Percentiles rank a stretch among this genome's conserved stretches.
phyloP scores from a whole-genome alignment of 2,888 invertebrate genomes.

The Zelleria hepariella region DNA sequence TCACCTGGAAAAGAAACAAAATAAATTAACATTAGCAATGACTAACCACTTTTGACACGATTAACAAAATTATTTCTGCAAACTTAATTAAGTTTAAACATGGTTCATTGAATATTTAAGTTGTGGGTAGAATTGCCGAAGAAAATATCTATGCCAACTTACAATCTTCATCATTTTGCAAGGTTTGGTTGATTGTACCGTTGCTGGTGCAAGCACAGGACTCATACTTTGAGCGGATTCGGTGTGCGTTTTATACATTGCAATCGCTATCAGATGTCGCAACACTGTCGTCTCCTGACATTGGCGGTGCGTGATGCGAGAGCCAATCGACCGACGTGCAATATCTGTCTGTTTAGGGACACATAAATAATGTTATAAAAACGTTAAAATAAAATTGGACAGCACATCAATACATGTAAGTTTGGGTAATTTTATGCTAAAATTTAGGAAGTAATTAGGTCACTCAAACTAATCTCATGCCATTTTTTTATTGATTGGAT shows the following conservation, averaged over 20 bases:
- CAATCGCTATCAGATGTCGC: constrained; percentile 26
- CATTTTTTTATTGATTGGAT: no score
- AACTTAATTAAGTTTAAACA: not conserved
- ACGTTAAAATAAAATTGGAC: no score
- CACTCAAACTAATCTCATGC: no score
- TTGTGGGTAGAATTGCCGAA: no score
- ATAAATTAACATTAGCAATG: no score
- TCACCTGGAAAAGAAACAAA: constrained; percentile 36
- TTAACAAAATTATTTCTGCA: no score
- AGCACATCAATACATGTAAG: no score
- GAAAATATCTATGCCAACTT: constrained; percentile 20
- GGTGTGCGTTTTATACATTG: constrained; percentile 38
- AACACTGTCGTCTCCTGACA: constrained; percentile 40
- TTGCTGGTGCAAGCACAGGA: constrained; percentile 35
- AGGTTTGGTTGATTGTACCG: constrained; percentile 28
- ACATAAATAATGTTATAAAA: no score
- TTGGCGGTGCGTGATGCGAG: constrained; percentile 54
- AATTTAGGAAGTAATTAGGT: no score
- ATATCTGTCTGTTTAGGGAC: no score
- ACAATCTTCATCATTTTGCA: constrained; percentile 62
- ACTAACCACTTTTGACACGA: not conserved
- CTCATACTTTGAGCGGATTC: constrained; percentile 28
- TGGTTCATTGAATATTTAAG: no score
- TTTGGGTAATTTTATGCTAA: no score
- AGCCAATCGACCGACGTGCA: not conserved